Conservation (phyloP, 2,113 vertebrate genomes). For the Larimichthys polyactis region DNA sequence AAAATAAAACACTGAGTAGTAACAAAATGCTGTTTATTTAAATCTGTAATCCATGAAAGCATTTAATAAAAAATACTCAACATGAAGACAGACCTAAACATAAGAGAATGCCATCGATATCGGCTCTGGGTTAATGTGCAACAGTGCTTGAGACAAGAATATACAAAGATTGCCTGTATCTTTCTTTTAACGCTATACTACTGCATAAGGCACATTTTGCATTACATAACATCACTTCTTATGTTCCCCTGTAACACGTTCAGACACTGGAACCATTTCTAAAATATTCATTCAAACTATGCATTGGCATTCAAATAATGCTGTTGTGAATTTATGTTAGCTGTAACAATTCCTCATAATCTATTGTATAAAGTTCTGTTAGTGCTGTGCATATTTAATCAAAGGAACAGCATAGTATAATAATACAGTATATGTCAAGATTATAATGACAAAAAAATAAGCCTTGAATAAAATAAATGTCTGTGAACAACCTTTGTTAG, state of each 20-base stretch:
- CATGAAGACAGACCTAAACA: slow-evolving; percentile 52
- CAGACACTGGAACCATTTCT: slow-evolving; percentile 34
- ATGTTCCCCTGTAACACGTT: slow-evolving; percentile 40
- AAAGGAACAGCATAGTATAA: slow-evolving; percentile 10
- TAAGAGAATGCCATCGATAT: slow-evolving; percentile 35
- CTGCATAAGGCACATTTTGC: slow-evolving; percentile 72
- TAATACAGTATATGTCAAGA: slow-evolving; percentile 33
- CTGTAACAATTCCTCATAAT: neutral
- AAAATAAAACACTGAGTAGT: slow-evolving; percentile 28
- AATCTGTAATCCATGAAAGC: slow-evolving; percentile 55
- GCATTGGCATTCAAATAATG: slow-evolving; percentile 41
- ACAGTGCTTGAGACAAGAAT: slow-evolving; percentile 54
- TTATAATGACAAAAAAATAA: slow-evolving; percentile 1
- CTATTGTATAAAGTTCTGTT: slow-evolving; percentile 8
- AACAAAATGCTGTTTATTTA: slow-evolving; percentile 65
- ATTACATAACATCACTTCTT: slow-evolving; percentile 28
- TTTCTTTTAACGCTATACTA: slow-evolving; percentile 26
- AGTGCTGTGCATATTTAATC: slow-evolving; percentile 52
- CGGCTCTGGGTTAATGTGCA: slow-evolving; percentile 68
- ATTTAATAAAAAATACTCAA: slow-evolving; percentile 56
- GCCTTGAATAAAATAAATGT: neutral
- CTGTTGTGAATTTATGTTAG: neutral
- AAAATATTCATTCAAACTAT: slow-evolving; percentile 24
- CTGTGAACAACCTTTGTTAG: neutral
- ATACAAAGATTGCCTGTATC: slow-evolving; percentile 31